phyloP scores from a whole-genome alignment of 1,140 invertebrate species.

The Hypothenemus hampei region DNA sequence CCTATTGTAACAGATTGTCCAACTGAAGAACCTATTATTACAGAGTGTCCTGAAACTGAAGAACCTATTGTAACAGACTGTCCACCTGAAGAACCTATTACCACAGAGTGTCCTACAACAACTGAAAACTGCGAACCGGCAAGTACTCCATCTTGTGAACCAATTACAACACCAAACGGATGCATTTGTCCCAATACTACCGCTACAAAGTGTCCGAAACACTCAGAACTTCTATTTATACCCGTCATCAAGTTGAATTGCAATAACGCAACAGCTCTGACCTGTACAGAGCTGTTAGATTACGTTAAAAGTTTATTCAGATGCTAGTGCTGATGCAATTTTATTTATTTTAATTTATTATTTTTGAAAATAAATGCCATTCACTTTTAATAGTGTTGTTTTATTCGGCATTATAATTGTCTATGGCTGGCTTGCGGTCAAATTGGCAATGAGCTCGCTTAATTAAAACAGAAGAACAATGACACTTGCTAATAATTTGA shows the following conservation, averaged over 20 bases:
- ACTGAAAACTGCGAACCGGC: neutral
- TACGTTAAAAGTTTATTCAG: neutral
- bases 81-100: neutral
- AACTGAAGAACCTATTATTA: neutral
- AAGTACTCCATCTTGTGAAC: neutral
- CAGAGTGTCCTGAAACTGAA: neutral
- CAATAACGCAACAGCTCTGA: neutral
- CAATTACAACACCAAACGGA: neutral
- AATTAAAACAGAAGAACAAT: no score
- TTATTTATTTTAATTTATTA: no score
- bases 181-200: neutral
- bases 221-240: neutral
- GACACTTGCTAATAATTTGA: no score
- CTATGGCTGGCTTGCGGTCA: no score
- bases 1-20: neutral
- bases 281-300: neutral
- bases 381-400: no score
- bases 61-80: neutral
- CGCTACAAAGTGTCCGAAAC: neutral
- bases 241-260: neutral
- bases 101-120: neutral
- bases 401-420: no score
- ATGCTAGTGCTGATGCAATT: neutral
- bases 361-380: no score
- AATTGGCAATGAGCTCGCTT: no score